Conservation (phyloP, 1,140 invertebrate species). For the Pentalonia nigronervosa region DNA sequence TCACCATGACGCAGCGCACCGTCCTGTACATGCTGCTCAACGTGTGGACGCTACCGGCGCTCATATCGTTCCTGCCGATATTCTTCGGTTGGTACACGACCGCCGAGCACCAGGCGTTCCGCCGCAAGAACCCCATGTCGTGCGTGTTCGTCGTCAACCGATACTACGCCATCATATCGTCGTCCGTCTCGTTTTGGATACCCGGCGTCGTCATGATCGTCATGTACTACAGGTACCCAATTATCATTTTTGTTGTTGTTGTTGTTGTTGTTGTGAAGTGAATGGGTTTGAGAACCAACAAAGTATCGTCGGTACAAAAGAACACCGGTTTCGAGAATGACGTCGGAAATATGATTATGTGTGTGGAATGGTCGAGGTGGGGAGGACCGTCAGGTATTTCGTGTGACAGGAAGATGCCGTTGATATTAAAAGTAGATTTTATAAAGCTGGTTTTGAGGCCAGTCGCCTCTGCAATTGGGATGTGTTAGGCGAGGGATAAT, state of each 20-base stretch:
- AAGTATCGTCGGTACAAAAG: rapidly evolving
- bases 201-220: conserved; percentile 92
- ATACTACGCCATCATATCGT: conserved; percentile 88
- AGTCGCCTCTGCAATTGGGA: too few relatives aligned
- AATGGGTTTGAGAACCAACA: not conserved
- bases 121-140: conserved; percentile 75
- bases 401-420: too few relatives aligned
- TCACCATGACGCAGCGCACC: conserved; percentile 82
- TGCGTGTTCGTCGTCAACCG: conserved; percentile 90
- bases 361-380: too few relatives aligned
- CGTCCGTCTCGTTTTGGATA: conserved; percentile 93
- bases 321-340: not conserved
- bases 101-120: conserved; percentile 73
- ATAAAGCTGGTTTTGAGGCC: too few relatives aligned
- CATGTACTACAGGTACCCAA: conserved; percentile 76
- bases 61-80: conserved; percentile 95
- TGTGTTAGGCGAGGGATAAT: not conserved
- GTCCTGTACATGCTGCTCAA: conserved; percentile 84
- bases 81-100: conserved; percentile 93
- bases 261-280: not conserved
- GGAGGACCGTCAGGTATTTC: too few relatives aligned
- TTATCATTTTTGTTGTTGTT: not conserved
- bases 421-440: too few relatives aligned
- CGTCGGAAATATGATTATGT: not conserved
- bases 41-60: conserved; percentile 89